These are phyloP conservation scores for Cinara cedri DNA, from an alignment of 2,888 invertebrate species.

Conservation along the genomic window DNA sequence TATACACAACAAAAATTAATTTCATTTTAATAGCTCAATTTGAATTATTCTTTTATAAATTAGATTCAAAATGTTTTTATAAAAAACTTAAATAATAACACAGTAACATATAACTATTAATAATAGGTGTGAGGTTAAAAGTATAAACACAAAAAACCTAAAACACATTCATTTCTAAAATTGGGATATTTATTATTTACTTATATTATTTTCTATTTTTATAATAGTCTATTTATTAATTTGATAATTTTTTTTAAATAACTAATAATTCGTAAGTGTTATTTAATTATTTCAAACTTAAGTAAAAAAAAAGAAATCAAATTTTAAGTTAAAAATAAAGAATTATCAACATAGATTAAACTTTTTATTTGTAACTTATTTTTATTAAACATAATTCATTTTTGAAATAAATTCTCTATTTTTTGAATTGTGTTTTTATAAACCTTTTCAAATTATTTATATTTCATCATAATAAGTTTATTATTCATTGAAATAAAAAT, in stretches of 20 bases:
- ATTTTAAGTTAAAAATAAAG: neutral
- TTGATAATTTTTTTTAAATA: constrained; percentile 11
- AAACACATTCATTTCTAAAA: neutral
- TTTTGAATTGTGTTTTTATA: no score
- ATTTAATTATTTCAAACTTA: constrained; percentile 14
- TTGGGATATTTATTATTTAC: neutral
- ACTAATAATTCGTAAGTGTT: constrained; percentile 30
- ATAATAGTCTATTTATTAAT: neutral
- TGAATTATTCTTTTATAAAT: neutral
- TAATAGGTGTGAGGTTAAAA: neutral
- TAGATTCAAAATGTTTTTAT: neutral
- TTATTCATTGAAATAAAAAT: neutral
- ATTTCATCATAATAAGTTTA: neutral
- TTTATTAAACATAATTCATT: neutral
- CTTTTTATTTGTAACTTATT: neutral
- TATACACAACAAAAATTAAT: neutral
- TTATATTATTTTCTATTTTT: neutral
- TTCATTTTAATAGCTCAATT: neutral
- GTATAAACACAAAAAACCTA: neutral
- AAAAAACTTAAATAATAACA: neutral
- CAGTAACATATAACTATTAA: constrained; percentile 16
- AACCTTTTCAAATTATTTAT: neutral
- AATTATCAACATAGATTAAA: neutral
- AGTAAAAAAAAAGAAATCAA: neutral
- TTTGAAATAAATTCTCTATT: neutral